Conservation (phyloP, 64 coral and sea anemone genomes). For the Stichodactyla helianthus region DNA sequence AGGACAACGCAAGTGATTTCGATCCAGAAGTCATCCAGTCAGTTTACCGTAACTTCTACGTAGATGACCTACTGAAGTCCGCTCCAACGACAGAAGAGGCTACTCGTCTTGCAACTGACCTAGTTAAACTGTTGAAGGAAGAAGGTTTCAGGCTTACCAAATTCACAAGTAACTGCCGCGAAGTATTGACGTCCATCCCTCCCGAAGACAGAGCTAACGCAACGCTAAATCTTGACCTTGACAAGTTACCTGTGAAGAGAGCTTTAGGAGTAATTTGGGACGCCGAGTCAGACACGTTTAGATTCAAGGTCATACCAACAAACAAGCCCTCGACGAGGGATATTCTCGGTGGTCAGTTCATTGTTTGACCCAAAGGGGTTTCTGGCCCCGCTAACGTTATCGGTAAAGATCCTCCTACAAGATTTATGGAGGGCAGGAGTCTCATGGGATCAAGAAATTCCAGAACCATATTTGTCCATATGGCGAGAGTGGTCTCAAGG, state of each 20-base stretch:
- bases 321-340: not conserved
- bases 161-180: not conserved
- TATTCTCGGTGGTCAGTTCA: conserved; percentile 7
- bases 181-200: not conserved
- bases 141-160: not conserved
- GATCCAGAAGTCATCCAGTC: not conserved
- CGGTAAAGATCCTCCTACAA: conserved; percentile 23
- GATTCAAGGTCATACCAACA: not conserved
- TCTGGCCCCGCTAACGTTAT: not conserved
- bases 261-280: conserved; percentile 7
- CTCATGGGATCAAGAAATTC: no score
- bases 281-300: not conserved
- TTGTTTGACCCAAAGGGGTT: conserved; percentile 31
- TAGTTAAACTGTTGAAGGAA: not conserved
- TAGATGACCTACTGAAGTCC: conserved; percentile 39
- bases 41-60: conserved; percentile 25
- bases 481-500: no score
- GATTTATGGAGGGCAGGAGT: not conserved
- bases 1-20: not conserved
- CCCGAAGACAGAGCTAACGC: not conserved
- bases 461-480: no score
- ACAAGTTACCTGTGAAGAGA: no score
- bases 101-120: not conserved
- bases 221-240: not conserved
- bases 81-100: not conserved